phyloP scores from a whole-genome alignment of 2,888 invertebrate species.

The Agriopis leucophaearia region DNA sequence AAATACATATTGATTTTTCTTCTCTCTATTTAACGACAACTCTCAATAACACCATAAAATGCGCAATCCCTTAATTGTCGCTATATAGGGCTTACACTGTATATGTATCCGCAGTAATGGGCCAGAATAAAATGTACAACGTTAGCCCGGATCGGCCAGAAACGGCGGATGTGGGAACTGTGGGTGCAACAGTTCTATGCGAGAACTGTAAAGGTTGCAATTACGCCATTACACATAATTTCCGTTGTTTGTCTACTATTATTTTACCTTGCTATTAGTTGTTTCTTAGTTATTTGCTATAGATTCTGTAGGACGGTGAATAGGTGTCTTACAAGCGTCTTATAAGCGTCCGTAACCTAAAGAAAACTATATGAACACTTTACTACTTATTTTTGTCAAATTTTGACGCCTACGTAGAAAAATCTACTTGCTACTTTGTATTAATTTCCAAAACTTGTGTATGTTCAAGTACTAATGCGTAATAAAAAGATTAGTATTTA shows the following conservation, averaged over 20 bases:
- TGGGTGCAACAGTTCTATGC: constrained; percentile 42
- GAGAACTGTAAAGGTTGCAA: constrained; percentile 40
- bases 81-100: no score
- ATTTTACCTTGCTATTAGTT: constrained; percentile 40
- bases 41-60: no score
- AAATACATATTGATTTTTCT: no score
- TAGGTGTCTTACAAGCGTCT: not conserved
- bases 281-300: constrained; percentile 35
- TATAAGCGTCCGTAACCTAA: no score
- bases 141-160: constrained; percentile 11
- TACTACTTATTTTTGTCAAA: not conserved
- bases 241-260: constrained; percentile 44
- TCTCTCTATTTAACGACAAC: no score
- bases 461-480: no score
- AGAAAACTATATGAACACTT: no score
- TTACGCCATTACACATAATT: constrained; percentile 44
- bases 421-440: no score
- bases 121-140: constrained; percentile 26
- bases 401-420: no score
- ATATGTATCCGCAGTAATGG: constrained; percentile 54
- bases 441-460: no score
- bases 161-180: constrained; percentile 36
- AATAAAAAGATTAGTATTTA: no score
- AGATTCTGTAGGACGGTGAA: constrained; percentile 20
- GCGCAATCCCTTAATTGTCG: no score